phyloP scores from a whole-genome alignment of 2,888 invertebrate genomes.

The Lasioglossum figueresi region DNA sequence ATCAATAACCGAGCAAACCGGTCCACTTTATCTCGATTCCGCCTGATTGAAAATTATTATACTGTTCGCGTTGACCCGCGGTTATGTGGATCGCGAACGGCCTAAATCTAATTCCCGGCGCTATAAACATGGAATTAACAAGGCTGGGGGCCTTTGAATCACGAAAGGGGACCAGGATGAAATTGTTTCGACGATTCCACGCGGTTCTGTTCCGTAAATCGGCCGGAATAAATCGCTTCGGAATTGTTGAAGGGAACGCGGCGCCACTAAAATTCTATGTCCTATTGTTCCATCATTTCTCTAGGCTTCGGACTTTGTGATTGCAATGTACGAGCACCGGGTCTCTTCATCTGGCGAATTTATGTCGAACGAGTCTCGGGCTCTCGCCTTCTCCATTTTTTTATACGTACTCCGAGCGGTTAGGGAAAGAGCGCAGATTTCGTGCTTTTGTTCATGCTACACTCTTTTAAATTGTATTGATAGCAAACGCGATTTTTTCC shows the following conservation, averaged over 20 bases:
- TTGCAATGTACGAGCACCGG: constrained; percentile 16
- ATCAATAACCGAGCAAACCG: constrained; percentile 9
- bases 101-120: not conserved
- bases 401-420: too few relatives aligned
- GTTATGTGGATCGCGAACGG: not conserved
- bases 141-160: constrained; percentile 22
- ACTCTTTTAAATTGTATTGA: too few relatives aligned
- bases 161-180: not conserved
- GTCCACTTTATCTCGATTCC: not conserved
- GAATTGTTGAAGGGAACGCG: not conserved
- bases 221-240: not conserved
- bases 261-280: constrained; percentile 15
- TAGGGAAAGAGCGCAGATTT: too few relatives aligned
- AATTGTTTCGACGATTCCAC: constrained; percentile 1
- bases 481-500: too few relatives aligned
- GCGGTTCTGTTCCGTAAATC: constrained; percentile 17
- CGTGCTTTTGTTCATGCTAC: too few relatives aligned
- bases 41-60: constrained; percentile 34
- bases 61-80: not conserved
- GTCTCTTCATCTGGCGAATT: not conserved
- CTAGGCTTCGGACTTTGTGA: not conserved
- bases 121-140: constrained; percentile 29
- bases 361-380: too few relatives aligned
- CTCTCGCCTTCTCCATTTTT: too few relatives aligned
- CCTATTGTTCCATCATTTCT: constrained; percentile 36